A percentile compares a stretch with the other conserved stretches of the same genome.
phyloP scores from a whole-genome alignment of 1,140 invertebrate species.

The Camponotus vicinus region DNA sequence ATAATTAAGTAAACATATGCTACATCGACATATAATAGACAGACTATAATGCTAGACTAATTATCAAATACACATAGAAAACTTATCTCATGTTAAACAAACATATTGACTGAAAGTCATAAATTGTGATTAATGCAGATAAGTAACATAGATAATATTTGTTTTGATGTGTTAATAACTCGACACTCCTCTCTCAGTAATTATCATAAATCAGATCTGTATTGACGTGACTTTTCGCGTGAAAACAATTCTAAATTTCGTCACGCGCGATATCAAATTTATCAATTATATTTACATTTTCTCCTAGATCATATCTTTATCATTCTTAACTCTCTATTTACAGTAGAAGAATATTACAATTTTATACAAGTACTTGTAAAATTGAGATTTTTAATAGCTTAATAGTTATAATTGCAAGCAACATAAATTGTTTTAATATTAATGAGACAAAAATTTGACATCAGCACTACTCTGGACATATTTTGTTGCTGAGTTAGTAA shows the following conservation, averaged over 20 bases:
- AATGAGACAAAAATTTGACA: neutral
- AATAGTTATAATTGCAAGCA: conserved; percentile 10
- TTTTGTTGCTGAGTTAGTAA: neutral
- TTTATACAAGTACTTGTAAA: neutral
- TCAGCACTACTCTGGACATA: neutral
- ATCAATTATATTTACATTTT: neutral
- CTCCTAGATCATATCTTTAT: neutral
- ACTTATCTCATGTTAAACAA: neutral
- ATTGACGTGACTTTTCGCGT: neutral
- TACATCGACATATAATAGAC: neutral
- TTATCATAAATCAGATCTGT: neutral
- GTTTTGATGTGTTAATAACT: neutral
- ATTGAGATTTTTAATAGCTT: neutral
- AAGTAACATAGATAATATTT: neutral
- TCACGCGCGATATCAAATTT: neutral
- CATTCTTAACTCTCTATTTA: neutral
- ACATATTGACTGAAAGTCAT: neutral
- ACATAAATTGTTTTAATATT: neutral
- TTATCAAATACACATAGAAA: neutral
- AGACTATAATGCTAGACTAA: neutral
- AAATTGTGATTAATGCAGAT: conserved; percentile 5
- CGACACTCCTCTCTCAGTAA: neutral
- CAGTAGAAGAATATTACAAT: neutral
- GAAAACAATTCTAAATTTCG: neutral
- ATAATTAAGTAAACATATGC: neutral